phyloP scores from a whole-genome alignment of 2,888 invertebrate genomes.

The Brachyptera putata region DNA sequence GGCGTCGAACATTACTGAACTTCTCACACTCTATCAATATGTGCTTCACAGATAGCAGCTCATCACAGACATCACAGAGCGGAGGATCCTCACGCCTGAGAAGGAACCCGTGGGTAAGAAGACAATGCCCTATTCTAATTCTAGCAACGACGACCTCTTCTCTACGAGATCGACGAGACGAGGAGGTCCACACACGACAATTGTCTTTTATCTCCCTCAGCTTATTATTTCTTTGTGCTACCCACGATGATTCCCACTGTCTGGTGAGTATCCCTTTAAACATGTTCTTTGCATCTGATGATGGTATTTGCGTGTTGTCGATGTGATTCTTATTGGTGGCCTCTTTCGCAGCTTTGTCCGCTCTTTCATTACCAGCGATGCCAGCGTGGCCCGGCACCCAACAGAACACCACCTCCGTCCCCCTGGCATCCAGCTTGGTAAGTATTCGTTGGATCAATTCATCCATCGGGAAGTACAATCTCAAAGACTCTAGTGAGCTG shows the following conservation, averaged over 20 bases:
- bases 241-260: neutral
- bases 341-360: neutral
- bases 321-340: neutral
- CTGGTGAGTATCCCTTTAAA: neutral
- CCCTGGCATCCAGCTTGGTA: neutral
- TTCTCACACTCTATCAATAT: neutral
- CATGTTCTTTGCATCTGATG: neutral
- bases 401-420: no score
- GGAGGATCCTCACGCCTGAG: neutral
- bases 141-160: neutral
- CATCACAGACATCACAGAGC: neutral
- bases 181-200: neutral
- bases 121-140: neutral
- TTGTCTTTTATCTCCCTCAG: neutral
- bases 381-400: conserved; percentile 11
- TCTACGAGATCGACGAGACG: neutral
- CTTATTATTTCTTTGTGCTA: neutral
- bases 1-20: neutral
- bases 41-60: neutral
- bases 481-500: neutral
- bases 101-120: neutral
- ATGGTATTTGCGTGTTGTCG: neutral
- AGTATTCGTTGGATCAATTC: neutral
- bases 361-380: neutral
- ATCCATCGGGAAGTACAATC: neutral